Conservation (phyloP, 2,113 vertebrate genomes). For the Scopus umbretta region DNA sequence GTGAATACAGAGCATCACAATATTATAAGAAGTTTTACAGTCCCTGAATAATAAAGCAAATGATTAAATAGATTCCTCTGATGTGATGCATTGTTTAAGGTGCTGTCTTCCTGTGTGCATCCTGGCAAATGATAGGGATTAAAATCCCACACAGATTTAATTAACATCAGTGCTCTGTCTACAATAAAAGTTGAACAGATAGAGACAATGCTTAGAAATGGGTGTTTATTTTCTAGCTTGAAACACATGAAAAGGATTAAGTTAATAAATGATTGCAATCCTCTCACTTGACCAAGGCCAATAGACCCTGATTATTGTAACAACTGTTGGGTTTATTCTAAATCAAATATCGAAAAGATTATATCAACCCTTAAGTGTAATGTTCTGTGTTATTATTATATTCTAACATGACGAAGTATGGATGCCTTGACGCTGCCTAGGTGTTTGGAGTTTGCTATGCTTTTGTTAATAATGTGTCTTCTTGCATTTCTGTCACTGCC, state of each 20-base stretch:
- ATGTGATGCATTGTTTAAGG: neutral
- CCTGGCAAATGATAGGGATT: constrained; percentile 23
- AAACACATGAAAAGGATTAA: neutral
- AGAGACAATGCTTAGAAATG: neutral
- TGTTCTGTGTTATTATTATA: neutral
- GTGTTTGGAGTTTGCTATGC: neutral
- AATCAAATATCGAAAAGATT: neutral
- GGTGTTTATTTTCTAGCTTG: neutral
- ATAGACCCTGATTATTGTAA: neutral
- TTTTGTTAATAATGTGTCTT: neutral
- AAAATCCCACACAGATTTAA: constrained; percentile 27
- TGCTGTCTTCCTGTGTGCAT: neutral
- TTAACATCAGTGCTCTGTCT: neutral
- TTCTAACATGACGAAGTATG: neutral
- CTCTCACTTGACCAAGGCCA: neutral
- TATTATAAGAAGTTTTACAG: neutral
- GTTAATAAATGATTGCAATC: neutral
- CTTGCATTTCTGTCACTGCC: neutral
- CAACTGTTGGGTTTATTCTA: neutral
- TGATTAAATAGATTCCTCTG: constrained; percentile 24
- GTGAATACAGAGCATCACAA: neutral
- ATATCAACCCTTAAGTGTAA: neutral
- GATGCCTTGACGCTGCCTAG: neutral
- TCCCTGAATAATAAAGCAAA: constrained; percentile 1
- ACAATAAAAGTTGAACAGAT: neutral